Evolutionary conservation across 2,888 invertebrate genomes (phyloP).

Genomic region (Heliconius erato): DNA sequence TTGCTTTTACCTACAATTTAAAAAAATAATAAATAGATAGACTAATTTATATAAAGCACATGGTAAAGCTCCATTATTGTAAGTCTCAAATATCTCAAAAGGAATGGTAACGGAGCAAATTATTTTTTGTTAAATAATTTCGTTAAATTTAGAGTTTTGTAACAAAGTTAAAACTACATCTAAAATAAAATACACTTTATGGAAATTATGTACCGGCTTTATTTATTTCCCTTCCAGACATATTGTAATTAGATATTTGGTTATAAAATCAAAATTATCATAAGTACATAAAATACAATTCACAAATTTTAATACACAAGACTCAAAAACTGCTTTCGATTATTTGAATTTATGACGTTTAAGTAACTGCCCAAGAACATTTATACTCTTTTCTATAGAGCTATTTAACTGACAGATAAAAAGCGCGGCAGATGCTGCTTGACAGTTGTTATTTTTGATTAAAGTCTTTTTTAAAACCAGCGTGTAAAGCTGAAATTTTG

Average conservation of each 20-base stretch:
- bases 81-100: too few species aligned
- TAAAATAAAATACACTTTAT: not conserved
- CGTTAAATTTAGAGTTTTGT: too few species aligned
- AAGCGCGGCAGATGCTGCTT: not conserved
- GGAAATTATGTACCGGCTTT: constrained; percentile 5
- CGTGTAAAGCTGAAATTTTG: too few species aligned
- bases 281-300: not conserved
- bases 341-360: constrained; percentile 2
- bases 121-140: too few species aligned
- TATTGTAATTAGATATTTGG: not conserved
- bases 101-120: too few species aligned
- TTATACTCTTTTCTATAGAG: too few species aligned
- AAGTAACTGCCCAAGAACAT: not conserved
- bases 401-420: not conserved
- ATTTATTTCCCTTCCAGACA: constrained; percentile 38
- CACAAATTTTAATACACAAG: not conserved
- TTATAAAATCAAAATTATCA: not conserved
- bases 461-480: too few species aligned
- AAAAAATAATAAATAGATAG: too few species aligned
- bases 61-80: too few species aligned
- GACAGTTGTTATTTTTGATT: too few species aligned
- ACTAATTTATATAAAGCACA: too few species aligned
- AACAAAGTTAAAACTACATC: not conserved
- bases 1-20: constrained; percentile 57
- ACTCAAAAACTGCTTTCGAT: not conserved